phyloP scores from a whole-genome alignment of 2,113 vertebrate species.

The Oplegnathus fasciatus region DNA sequence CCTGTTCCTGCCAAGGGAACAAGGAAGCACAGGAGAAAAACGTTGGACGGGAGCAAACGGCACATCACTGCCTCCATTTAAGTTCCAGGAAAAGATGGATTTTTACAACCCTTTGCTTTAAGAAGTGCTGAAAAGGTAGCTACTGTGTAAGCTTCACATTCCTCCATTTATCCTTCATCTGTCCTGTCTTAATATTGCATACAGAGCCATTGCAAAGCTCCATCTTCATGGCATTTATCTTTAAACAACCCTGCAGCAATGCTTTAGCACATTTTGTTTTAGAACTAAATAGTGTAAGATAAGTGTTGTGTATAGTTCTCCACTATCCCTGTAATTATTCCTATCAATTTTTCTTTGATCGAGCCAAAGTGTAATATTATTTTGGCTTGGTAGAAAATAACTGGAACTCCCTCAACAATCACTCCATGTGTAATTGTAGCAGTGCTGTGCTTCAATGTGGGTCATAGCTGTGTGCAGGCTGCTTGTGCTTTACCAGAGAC shows the following conservation, averaged over 20 bases:
- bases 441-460: not conserved
- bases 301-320: slow-evolving; percentile 4
- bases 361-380: slow-evolving; percentile 1
- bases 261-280: not conserved
- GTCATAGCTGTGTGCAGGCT: slow-evolving; percentile 2
- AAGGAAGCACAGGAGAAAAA: slow-evolving; percentile 48
- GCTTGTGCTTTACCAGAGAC: slow-evolving; percentile 2
- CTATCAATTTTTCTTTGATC: not conserved
- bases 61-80: slow-evolving; percentile 28
- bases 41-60: slow-evolving; percentile 23
- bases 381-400: not conserved
- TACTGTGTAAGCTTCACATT: not conserved
- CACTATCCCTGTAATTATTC: not conserved
- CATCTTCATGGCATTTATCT: not conserved
- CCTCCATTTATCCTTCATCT: not conserved
- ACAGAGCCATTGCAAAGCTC: not conserved
- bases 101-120: slow-evolving; percentile 25
- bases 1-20: slow-evolving; percentile 60
- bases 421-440: not conserved
- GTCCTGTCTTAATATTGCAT: not conserved
- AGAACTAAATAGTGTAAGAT: not conserved
- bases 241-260: not conserved
- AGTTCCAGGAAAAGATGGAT: not conserved
- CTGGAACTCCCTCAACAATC: not conserved
- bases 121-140: not conserved